Base-by-base conservation (phyloP, 2,888 invertebrate species). In the Megastigmus dorsalis region DNA sequence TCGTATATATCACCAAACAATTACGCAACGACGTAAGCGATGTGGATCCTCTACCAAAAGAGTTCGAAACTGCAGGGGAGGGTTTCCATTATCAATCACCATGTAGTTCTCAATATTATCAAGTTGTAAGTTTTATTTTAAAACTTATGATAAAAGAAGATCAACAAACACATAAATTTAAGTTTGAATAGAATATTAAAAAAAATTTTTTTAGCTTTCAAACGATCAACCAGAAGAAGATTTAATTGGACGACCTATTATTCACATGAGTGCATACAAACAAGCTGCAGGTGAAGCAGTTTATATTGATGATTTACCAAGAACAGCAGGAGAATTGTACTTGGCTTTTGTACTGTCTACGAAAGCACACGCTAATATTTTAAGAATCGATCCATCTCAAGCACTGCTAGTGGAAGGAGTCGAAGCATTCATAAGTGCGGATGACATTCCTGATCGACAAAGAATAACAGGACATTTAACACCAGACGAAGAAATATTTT, bases 251-350 rank as follows among this genome's bases (percentile, higher is more conserved):
- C 90, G 93, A 75, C 95, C 97, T 0, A 88, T 95, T 59, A 90
- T 93, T 0, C 97, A 97, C 85, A 88, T 91, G 67, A 93, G 96
- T 0, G 96, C 95, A 0, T 90, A 91, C 55, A 95, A 96, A 84
- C 97, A 97, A 89, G 93, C 94, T 0, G 93, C 96, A 0, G 95
- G 97, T 2, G 97, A 97, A 90, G 97, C 97, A 0, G 90, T 95
- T 65, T 97, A 97, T 85, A 93, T 93, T 78, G 96, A 96, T 84
- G 97, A 97, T 85, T 93, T 96, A 82, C 95, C 95, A 0, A 88
- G 85, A 63, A 90, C 91, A 80, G 92, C 93, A 83, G 92, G 93
- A 69, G 97, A 97, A 86, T 88, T 96, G 0, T 95, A 94, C 82
- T 88, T 96, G 79, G 93, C 93, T 0, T 90, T 94, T 63, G 96